Evolutionary conservation across 2,113 vertebrate species (phyloP).

Genomic region (Chloropsis hardwickii): DNA sequence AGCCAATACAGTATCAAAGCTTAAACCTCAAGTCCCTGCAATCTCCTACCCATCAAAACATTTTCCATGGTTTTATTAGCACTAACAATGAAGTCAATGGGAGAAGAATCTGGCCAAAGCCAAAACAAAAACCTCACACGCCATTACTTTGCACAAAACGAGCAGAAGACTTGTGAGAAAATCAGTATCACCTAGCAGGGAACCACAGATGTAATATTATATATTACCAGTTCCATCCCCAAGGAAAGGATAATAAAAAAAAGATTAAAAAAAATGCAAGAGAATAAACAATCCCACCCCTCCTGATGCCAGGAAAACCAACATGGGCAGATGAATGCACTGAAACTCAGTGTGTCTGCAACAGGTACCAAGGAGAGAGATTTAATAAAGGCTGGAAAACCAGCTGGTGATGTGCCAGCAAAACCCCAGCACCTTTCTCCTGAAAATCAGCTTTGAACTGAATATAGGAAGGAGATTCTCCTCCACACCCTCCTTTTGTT

Average conservation of each 20-base stretch:
- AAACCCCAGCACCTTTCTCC: not conserved
- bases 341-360: not conserved
- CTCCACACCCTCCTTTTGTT: not conserved
- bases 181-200: not conserved
- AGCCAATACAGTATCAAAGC: slow-evolving; percentile 23
- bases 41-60: not conserved
- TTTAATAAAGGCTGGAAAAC: not conserved
- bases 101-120: not conserved
- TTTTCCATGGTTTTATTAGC: slow-evolving; percentile 52
- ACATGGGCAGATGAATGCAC: not conserved
- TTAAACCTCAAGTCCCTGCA: slow-evolving; percentile 24
- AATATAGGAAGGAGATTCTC: not conserved
- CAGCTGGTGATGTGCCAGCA: not conserved
- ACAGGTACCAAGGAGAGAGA: not conserved
- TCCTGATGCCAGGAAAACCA: not conserved
- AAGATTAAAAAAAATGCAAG: not conserved
- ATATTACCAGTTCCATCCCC: not conserved
- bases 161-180: not conserved
- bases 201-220: not conserved
- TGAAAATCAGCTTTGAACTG: not conserved
- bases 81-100: not conserved
- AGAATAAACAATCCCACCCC: not conserved
- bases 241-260: not conserved
- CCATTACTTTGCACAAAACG: not conserved
- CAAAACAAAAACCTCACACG: not conserved